Evolutionary conservation across 2,797 vertebrate species (phyloP).

Genomic region (Ataeniobius toweri): DNA sequence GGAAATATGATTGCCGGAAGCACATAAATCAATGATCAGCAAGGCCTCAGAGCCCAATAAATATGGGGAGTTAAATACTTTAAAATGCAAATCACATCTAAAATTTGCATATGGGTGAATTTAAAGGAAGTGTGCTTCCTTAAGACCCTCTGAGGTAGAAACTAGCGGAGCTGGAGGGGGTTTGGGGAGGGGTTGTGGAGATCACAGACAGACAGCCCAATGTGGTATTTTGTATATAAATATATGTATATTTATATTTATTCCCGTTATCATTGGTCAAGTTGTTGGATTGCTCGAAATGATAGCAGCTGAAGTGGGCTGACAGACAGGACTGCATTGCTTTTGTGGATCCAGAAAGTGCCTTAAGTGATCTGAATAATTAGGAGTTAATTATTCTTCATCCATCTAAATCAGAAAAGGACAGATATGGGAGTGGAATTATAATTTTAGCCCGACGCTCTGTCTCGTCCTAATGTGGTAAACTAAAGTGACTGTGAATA

Average conservation of each 20-base stretch:
- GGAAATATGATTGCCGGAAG: slow-evolving; percentile 99
- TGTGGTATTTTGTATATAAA: slow-evolving; percentile 52
- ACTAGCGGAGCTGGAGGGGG: slow-evolving; percentile 82
- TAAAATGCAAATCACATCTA: slow-evolving; percentile 98
- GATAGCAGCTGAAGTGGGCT: slow-evolving; percentile 92
- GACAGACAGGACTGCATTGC: slow-evolving; percentile 90
- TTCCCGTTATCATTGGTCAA: slow-evolving; percentile 93
- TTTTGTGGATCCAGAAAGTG: slow-evolving; percentile 95
- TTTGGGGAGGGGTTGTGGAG: slow-evolving; percentile 70
- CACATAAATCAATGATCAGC: slow-evolving; percentile 99
- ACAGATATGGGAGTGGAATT: slow-evolving; percentile 99
- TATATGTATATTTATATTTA: slow-evolving; percentile 48
- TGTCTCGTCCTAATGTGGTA: slow-evolving; percentile 97
- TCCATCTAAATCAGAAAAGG: slow-evolving; percentile 99
- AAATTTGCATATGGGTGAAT: slow-evolving; percentile 99
- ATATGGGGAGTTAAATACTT: slow-evolving; percentile 99
- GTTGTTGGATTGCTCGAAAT: slow-evolving; percentile 92
- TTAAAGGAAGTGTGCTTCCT: slow-evolving; percentile 97
- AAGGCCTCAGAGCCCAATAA: slow-evolving; percentile 99
- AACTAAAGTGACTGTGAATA: slow-evolving; percentile 99
- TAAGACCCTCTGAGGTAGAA: slow-evolving; percentile 96
- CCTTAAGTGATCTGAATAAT: slow-evolving; percentile 99
- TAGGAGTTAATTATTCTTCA: slow-evolving; percentile 99
- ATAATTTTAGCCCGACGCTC: slow-evolving; percentile 97
- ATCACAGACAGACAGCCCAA: slow-evolving; percentile 82